Evolutionary conservation across 2,888 invertebrate species (phyloP), one percentile per base, ranked within the genome.

Genomic region (Euproctis similis): DNA sequence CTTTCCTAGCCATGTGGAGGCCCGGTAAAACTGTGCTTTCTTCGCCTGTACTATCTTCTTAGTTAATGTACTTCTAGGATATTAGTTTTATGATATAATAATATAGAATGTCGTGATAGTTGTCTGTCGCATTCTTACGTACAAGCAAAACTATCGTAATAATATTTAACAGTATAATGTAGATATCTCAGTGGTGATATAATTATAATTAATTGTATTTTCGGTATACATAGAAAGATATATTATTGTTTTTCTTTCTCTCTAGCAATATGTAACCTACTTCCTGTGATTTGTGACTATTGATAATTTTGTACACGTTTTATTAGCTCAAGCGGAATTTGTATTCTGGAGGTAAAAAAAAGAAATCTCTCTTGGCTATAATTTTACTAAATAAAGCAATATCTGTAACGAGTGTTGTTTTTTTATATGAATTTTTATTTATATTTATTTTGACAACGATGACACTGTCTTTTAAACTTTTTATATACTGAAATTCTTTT

Each of bases 261-360:
- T 66, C 59, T 67, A 72, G 70, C 62, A 58, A 67, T 63, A 60
- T 14, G 6, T 55, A 40, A 54, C 52, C 62, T 60, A 76, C 69
- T 77, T 81, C 76, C 78, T 81, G 81, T 81, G 78, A 81, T 80
- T 78, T 69, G 64, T 75, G 69, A 74, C 70, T 78, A 73, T 70
- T 73, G 54, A 71, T 73, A 74, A 73, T 78, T 81, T 78, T 80
- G 68, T 77, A 81, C 75, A 59, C 65, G 65, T 70, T 70, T 58
- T n/a, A n/a, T n/a, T 76, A 75, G 74, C 72, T 81, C 72, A 75
- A 75, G 39, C 35, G 30, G 60, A 54, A 53, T 63, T 51, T n/a
- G n/a, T n/a, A n/a, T n/a, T n/a, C 60, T 52, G 67, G 67, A 62
- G 63, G 73, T 66, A 56, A 63, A n/a, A n/a, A n/a, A n/a, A n/a